These are phyloP conservation scores for Lepidocolaptes lacrymiger DNA, from an alignment of 2,797 vertebrate species.

Conservation along the genomic window DNA sequence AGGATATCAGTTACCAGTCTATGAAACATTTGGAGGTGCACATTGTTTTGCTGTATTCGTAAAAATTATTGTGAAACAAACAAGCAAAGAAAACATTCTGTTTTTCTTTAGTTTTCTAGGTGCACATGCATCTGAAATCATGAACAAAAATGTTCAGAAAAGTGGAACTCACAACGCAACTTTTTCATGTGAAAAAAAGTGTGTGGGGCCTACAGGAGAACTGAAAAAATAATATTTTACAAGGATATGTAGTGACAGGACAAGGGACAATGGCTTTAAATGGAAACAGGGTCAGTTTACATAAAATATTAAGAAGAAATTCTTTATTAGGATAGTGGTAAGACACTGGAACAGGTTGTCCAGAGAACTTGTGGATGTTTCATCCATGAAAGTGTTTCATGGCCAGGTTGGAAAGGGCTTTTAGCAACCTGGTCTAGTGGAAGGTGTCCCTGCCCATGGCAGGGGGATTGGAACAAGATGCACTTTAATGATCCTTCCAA, in stretches of 20 bases:
- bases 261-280: not conserved
- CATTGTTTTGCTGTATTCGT: not conserved
- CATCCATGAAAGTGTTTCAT: not conserved
- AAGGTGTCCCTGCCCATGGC: not conserved
- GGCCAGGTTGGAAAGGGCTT: not conserved
- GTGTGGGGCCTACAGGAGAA: not conserved
- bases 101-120: not conserved
- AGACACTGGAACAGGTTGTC: not conserved
- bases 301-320: not conserved
- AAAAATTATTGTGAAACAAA: not conserved
- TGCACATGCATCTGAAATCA: not conserved
- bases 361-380: not conserved
- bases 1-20: not conserved
- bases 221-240: not conserved
- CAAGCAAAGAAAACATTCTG: not conserved
- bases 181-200: not conserved
- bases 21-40: not conserved
- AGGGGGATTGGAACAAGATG: not conserved
- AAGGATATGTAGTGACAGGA: not conserved
- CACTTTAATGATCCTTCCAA: not conserved
- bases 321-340: not conserved
- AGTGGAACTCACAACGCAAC: not conserved
- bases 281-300: not conserved
- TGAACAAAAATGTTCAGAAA: not conserved
- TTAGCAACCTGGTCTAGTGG: not conserved